phyloP scores from a whole-genome alignment of 1,140 invertebrate genomes.

The Sitophilus oryzae region DNA sequence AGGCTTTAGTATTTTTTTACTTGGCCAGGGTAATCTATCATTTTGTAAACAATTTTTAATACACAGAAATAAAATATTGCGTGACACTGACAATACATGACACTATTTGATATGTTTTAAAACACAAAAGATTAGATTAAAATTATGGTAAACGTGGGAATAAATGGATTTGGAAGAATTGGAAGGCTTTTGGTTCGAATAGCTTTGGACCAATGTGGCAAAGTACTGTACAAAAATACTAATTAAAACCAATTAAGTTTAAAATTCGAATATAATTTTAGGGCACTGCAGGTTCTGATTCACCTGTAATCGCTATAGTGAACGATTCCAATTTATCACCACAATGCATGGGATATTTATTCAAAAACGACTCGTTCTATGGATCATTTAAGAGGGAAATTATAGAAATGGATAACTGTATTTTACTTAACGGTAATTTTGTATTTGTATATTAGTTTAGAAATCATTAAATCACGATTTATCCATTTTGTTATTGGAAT shows the following conservation, averaged over 20 bases:
- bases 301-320: slow-evolving; percentile 13
- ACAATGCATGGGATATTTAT: slow-evolving; percentile 14
- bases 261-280: no score
- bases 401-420: slow-evolving; percentile 18
- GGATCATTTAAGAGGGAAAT: slow-evolving; percentile 19
- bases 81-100: background rate
- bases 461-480: background rate
- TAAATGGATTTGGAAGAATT: slow-evolving; percentile 25
- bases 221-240: slow-evolving; percentile 6
- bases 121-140: no score
- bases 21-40: no score
- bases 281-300: slow-evolving; percentile 8
- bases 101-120: no score
- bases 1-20: no score
- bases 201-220: slow-evolving; percentile 14
- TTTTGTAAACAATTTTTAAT: background rate
- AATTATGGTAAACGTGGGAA: slow-evolving; percentile 26
- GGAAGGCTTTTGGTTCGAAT: slow-evolving; percentile 20
- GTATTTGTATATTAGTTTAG: background rate
- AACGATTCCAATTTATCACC: slow-evolving; percentile 18
- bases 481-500: background rate
- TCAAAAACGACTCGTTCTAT: slow-evolving; percentile 18
- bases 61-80: no score
- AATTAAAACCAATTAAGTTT: background rate
- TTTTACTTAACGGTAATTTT: slow-evolving; percentile 15